Base-by-base conservation (phyloP, 2,113 vertebrate species). In the Chinchilla lanigera region DNA sequence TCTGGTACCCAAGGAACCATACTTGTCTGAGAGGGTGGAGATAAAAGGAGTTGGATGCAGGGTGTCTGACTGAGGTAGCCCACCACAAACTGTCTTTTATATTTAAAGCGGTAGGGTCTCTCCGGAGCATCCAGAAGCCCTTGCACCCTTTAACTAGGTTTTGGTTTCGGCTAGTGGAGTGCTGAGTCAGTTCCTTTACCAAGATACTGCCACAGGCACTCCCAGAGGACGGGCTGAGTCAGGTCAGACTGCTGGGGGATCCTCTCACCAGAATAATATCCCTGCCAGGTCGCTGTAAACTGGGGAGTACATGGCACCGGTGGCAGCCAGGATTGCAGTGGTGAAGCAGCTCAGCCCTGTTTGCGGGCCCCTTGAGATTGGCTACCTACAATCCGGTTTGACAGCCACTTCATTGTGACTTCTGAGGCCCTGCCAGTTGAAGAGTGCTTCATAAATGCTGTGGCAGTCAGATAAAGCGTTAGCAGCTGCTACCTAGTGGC, bases 191-290 rank as follows among this genome's bases (percentile, higher is more conserved):
- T 61, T 67, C 33, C 6, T 54, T 56, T 50, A 54, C 71, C 22
- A n/a, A 38, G 35, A 47, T 24, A 58, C 58, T 80, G 80, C 86
- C 30, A 26, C n/a, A 10, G 87, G 35, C 90, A 56, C 86, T 86
- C 84, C 35, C 88, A 54, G 71, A 35, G 89, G 81, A 91, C 86
- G 83, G 81, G 56, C 90, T 89, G 95, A 90, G 84, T 86, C 90
- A 86, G 71, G 93, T 65, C 30, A 35, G 88, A 5, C 89, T 89
- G 44, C 78, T 14, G 28, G 47, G 86, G 56, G 78, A 28, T n/a
- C 44, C 69, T 90, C 65, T 54, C 82, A 63, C 44, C 26, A 26
- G 44, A 94, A 12, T 67, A 61, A 71, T 61, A 33, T 30, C 77
- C 83, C 78, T 69, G 24, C 80, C n/a, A 12, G 60, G 78, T 50